Percentiles rank a stretch among this genome's conserved stretches.
phyloP scores from a whole-genome alignment of 2,888 invertebrate genomes.

The Cephus nigrinus region DNA sequence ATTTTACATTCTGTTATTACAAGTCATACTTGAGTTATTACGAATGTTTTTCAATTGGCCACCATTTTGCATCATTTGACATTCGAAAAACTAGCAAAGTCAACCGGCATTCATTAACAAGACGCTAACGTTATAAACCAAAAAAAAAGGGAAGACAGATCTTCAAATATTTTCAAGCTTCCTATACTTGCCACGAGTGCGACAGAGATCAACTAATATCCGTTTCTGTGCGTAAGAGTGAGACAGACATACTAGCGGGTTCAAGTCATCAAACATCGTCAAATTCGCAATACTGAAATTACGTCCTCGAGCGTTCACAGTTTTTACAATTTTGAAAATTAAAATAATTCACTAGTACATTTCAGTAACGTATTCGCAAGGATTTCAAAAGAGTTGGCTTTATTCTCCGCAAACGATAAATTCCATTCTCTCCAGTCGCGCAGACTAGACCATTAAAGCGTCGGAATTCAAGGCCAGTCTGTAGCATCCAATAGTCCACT shows the following conservation, averaged over 20 bases:
- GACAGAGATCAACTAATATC: not conserved
- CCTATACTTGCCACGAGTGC: not conserved
- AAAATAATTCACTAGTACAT: not conserved
- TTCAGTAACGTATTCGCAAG: not conserved
- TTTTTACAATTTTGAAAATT: not conserved
- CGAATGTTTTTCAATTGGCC: no score
- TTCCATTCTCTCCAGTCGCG: not conserved
- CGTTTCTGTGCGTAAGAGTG: not conserved
- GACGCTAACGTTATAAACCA: not conserved
- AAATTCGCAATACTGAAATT: not conserved
- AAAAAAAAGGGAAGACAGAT: not conserved
- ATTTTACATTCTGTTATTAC: not conserved
- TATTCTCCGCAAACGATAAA: not conserved
- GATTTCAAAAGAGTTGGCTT: no score
- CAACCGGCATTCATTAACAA: not conserved
- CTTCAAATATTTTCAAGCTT: not conserved
- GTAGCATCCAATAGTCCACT: not conserved
- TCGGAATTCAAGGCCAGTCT: not conserved
- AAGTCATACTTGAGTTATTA: no score
- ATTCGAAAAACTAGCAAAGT: not conserved
- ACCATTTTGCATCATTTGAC: not conserved
- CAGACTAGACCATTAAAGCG: not conserved
- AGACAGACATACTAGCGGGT: not conserved
- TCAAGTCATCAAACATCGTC: not conserved
- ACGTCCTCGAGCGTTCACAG: not conserved